Evolutionary conservation across 1,140 invertebrate species (phyloP).

Genomic region (Gonioctena quinquepunctata): DNA sequence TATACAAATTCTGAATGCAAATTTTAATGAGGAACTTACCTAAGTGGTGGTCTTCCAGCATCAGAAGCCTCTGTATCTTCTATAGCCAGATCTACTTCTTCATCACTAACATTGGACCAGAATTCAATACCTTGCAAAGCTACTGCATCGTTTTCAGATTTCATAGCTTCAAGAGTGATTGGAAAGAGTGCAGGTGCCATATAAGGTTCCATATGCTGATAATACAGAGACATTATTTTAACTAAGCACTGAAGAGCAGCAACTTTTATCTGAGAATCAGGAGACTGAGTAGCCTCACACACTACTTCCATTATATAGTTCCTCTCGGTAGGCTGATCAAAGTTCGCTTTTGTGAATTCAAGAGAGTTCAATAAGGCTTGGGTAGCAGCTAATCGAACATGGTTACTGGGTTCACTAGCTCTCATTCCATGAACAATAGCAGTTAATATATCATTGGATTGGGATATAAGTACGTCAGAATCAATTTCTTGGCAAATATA

Average conservation of each 20-base stretch:
- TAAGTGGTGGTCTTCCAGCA: conserved; percentile 84
- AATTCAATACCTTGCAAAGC: conserved; percentile 99
- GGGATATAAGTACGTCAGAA: conserved; percentile 85
- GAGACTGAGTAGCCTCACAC: conserved; percentile 86
- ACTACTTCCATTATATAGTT: conserved; percentile 99
- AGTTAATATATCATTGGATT: conserved; percentile 96
- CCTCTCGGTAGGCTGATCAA: conserved; percentile 94
- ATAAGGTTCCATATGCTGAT: conserved; percentile 98
- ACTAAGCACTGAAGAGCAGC: conserved; percentile 97
- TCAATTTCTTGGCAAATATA: conserved; percentile 84
- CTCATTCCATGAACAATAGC: conserved; percentile 96
- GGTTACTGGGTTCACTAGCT: conserved; percentile 78
- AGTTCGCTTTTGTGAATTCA: conserved; percentile 98
- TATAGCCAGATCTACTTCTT: conserved; percentile 96
- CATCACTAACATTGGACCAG: conserved; percentile 99
- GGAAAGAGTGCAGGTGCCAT: conserved; percentile 98
- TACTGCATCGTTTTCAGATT: conserved; percentile 93
- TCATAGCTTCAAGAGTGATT: conserved; percentile 98
- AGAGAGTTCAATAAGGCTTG: conserved; percentile 97
- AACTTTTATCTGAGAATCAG: conserved; percentile 87
- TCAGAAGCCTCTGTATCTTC: conserved; percentile 93
- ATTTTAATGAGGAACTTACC: conserved; percentile 25
- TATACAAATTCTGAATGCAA: background rate
- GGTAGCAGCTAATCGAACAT: conserved; percentile 92
- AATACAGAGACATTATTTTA: conserved; percentile 98